Base-by-base conservation (phyloP, 2,888 invertebrate genomes). In the Lacanobia oleracea region DNA sequence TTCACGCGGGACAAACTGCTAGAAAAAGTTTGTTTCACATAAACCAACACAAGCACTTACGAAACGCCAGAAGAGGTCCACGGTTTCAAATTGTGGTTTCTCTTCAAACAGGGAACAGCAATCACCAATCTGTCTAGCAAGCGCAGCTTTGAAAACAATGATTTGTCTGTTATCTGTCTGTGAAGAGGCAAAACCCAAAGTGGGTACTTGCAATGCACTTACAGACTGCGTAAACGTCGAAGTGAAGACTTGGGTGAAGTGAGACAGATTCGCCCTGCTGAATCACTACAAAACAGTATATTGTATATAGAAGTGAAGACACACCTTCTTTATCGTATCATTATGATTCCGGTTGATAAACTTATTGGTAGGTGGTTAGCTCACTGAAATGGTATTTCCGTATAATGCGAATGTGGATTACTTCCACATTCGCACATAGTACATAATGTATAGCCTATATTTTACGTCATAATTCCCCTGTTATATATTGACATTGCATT, bases 311-410 rank as follows among this genome's bases (percentile, higher is more conserved):
- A 23, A 33, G 10, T 57, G 2, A 21, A 56, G 57, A 40, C 48
- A 59, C 43, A n/a, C 70, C 59, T 51, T 60, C 45, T 21, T 23
- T 33, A 53, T 27, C 43, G 61, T n/a, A 60, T 23, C 45, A 61
- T 71, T 45, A 37, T 50, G 45, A 71, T 53, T 67, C 9, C 1
- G 18, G 9, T 53, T 23, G 16, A 61, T 53, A 37, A 37, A 71
- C 43, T n/a, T 70, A 33, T 43, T 43, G 16, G 9, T 12, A 43
- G n/a, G 33, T 33, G 53, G n/a, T 62, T 71, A 62, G 33, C 9
- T 72, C 61, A 71, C 10, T 12, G 18, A n/a, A 51, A 6, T 21
- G 40, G 27, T 64, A 64, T 73, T 72, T 63, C 48, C 14, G 72
- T 72, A 33, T 23, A 14, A 33, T 33, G 10, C 1, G 4, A 14